Percentiles rank a stretch among this genome's conserved stretches.
Evolutionary conservation across 2,113 vertebrate genomes (phyloP).

Genomic region (Chaetodon trifascialis): DNA sequence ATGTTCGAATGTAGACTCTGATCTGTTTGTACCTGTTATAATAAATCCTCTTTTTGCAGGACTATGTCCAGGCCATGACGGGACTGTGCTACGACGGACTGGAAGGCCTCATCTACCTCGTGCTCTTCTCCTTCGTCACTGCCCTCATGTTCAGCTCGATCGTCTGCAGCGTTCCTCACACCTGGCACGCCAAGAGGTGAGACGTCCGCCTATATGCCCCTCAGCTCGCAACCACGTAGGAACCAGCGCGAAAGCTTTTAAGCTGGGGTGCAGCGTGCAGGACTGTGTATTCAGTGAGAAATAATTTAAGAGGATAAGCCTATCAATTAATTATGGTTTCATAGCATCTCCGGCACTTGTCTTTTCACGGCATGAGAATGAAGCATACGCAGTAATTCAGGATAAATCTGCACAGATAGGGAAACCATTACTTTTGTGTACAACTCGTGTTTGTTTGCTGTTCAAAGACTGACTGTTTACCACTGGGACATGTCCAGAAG

Average conservation of each 20-base stretch:
- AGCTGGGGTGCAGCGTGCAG: conserved; percentile 13
- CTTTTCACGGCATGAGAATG: neutral
- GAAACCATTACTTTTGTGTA: conserved; percentile 15
- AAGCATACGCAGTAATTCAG: neutral
- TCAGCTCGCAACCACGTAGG: neutral
- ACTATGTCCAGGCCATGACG: conserved; percentile 94
- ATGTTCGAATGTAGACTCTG: neutral
- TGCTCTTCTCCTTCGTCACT: conserved; percentile 96
- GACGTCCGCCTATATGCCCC: neutral
- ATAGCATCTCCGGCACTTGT: conserved; percentile 9
- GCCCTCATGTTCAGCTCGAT: conserved; percentile 99
- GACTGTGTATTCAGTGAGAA: conserved; percentile 38
- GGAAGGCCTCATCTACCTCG: conserved; percentile 97
- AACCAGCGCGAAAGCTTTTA: conserved; percentile 42
- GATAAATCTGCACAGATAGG: neutral
- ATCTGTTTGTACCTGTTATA: neutral
- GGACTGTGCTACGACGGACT: conserved; percentile 97
- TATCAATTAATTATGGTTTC: conserved; percentile 62
- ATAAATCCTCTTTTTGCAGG: conserved; percentile 79
- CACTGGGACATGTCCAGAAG: conserved; percentile 36
- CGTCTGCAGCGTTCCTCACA: conserved; percentile 95
- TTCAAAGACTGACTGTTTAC: conserved; percentile 42
- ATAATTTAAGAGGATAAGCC: conserved; percentile 54
- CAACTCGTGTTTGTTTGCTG: conserved; percentile 29
- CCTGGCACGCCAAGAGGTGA: conserved; percentile 95